Percentiles rank a stretch among this genome's conserved stretches.
phyloP scores from a whole-genome alignment of 2,888 invertebrate species.

The Scaptomyza tumidula region DNA sequence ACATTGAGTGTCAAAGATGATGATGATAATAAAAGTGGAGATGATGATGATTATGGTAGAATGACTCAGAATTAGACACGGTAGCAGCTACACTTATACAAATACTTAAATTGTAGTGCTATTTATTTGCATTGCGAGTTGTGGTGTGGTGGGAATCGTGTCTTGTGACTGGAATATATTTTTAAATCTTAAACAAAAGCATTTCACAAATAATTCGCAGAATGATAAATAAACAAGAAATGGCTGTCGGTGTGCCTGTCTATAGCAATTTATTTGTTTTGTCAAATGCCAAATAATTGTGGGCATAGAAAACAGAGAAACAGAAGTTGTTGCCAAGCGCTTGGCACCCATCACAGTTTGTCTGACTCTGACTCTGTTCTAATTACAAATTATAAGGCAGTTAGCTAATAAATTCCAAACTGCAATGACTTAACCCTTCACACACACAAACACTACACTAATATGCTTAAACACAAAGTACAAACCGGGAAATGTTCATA shows the following conservation, averaged over 20 bases:
- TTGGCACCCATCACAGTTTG: conserved; percentile 39
- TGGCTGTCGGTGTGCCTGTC: conserved; percentile 5
- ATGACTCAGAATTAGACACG: conserved; percentile 39
- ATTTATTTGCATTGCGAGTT: conserved; percentile 37
- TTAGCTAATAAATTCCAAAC: conserved; percentile 69
- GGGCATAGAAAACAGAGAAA: conserved; percentile 11
- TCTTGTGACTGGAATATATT: conserved; percentile 46
- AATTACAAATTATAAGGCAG: conserved; percentile 73
- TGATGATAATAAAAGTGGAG: conserved; percentile 2
- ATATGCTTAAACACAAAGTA: background rate
- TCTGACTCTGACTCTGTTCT: conserved; percentile 31
- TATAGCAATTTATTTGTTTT: conserved; percentile 33
- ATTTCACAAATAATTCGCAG: conserved; percentile 49
- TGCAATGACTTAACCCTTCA: conserved; percentile 50
- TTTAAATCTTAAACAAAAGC: conserved; percentile 37
- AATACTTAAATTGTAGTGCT: conserved; percentile 51
- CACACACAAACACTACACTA: background rate
- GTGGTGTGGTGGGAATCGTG: conserved; percentile 17
- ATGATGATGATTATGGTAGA: conserved; percentile 6
- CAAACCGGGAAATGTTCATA: conserved; percentile 9
- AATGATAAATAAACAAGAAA: conserved; percentile 43
- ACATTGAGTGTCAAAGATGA: conserved; percentile 22
- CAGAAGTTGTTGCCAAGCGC: conserved; percentile 24
- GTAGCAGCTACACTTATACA: conserved; percentile 45
- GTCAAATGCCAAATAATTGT: conserved; percentile 53